Evolutionary conservation across 2,113 vertebrate species (phyloP), one percentile per base, ranked within the genome.

Genomic region (Phylloscopus trochilus): DNA sequence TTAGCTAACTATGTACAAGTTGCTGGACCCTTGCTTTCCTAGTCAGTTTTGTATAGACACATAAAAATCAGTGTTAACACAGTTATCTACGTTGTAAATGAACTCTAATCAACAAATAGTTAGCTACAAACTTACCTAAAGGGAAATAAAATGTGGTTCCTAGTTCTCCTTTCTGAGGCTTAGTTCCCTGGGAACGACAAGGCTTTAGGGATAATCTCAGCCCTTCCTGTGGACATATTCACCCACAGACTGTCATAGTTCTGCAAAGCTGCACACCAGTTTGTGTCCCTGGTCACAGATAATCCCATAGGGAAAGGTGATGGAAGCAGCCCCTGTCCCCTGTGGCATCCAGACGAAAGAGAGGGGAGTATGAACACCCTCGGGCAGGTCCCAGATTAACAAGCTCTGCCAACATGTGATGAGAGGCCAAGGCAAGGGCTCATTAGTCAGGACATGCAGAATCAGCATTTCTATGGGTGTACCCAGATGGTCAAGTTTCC

Each of bases 261-360:
- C 70, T 62, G 52, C 43, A 86, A n/a, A 37, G 43, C 39, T 0
- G 1, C 37, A 27, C 1, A 2, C 13, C 2, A 1, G 21, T 47
- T 27, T 8, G 28, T 53, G 13, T 30, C 11, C 35, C 13, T 46
- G 33, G 20, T 5, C 58, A 44, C 35, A 59, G 68, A 83, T 78
- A 49, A 76, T 66, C 31, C 51, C 55, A 21, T 0, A 20, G 9
- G 9, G 17, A 87, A 84, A 55, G 19, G 15, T n/a, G 24, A 6
- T 43, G 21, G 58, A 67, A 73, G 63, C 20, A 60, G 7, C 1
- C n/a, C 12, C 21, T 1, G 1, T 31, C 9, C 22, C 33, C 26
- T 66, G 17, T 4, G 24, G 24, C 31, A 73, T 0, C 0, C 14
- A 60, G 22, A 41, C 1, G 1, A 11, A 21, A 47, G 22, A 39